Conservation (phyloP, 2,888 invertebrate genomes). For the Pammene aurita region DNA sequence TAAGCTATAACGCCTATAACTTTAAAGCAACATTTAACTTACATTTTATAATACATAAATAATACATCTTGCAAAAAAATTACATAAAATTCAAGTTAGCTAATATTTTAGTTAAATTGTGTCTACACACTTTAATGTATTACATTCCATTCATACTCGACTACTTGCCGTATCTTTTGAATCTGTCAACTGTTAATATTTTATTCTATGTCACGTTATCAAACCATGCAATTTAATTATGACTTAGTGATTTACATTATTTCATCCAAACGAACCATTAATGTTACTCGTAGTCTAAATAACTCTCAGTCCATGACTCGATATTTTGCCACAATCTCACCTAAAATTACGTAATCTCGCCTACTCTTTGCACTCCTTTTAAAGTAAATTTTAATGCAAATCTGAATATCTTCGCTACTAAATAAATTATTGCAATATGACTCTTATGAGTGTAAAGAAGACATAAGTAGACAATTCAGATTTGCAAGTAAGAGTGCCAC, state of each 20-base stretch:
- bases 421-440: conserved; percentile 32
- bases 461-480: conserved; percentile 15
- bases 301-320: conserved; percentile 70
- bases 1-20: conserved; percentile 78
- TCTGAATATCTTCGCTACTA: conserved; percentile 31
- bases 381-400: conserved; percentile 21
- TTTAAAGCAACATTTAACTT: conserved; percentile 82
- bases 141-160: conserved; percentile 58
- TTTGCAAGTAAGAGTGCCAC: conserved; percentile 25
- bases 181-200: conserved; percentile 59
- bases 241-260: conserved; percentile 70
- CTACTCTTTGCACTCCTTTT: conserved; percentile 26
- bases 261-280: conserved; percentile 54
- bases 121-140: conserved; percentile 69
- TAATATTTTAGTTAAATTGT: conserved; percentile 77
- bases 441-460: conserved; percentile 11
- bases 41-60: conserved; percentile 81
- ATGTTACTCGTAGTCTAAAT: conserved; percentile 54
- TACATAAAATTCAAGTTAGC: conserved; percentile 82
- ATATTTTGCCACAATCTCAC: conserved; percentile 55
- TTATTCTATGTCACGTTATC: conserved; percentile 47
- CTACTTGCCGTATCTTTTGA: conserved; percentile 53
- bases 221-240: conserved; percentile 47
- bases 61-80: conserved; percentile 81
- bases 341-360: conserved; percentile 54